Evolutionary conservation across 2,113 vertebrate genomes (phyloP).

Genomic region (Trochalopteron elliotii): DNA sequence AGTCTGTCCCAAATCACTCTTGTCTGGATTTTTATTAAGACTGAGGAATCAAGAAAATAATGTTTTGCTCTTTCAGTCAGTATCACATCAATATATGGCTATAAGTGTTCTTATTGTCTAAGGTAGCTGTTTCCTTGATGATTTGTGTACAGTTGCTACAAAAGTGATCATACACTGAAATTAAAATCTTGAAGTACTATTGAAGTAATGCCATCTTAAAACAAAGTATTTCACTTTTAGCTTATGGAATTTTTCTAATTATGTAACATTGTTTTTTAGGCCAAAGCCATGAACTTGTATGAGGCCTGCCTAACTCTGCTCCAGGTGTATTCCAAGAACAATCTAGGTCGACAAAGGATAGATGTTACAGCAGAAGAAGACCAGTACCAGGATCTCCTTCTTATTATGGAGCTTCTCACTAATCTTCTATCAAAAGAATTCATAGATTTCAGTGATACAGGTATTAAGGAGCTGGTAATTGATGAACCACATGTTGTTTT

Average conservation of each 20-base stretch:
- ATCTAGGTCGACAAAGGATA: constrained; percentile 87
- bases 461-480: constrained; percentile 61
- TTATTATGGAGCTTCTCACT: constrained; percentile 99
- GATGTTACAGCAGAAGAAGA: constrained; percentile 95
- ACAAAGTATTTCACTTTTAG: not conserved
- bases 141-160: not conserved
- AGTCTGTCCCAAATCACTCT: not conserved
- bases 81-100: not conserved
- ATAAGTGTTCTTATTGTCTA: not conserved
- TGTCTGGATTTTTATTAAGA: not conserved
- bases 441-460: constrained; percentile 98
- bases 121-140: not conserved
- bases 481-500: not conserved
- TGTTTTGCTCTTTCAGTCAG: not conserved
- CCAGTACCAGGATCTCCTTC: constrained; percentile 98
- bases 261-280: constrained; percentile 73
- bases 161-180: not conserved
- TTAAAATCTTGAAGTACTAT: not conserved
- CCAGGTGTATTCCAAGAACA: constrained; percentile 98
- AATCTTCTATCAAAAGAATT: constrained; percentile 98
- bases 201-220: not conserved
- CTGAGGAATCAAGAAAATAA: not conserved
- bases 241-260: not conserved
- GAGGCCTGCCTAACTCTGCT: constrained; percentile 96
- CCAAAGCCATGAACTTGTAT: constrained; percentile 97